phyloP scores from a whole-genome alignment of 2,113 vertebrate species.

The Barnardius zonarius region DNA sequence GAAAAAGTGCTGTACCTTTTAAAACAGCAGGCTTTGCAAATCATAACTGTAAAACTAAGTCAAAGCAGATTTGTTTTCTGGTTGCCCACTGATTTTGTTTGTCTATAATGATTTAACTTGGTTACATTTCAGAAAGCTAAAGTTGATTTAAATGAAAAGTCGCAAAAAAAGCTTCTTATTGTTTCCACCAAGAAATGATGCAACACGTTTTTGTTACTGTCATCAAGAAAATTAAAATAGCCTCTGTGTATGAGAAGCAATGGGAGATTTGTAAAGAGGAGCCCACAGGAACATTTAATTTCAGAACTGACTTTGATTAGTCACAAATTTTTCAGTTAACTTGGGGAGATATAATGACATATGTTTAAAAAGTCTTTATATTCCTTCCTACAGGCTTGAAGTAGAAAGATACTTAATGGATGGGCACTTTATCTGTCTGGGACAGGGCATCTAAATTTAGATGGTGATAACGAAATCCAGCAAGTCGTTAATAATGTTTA shows the following conservation, averaged over 20 bases:
- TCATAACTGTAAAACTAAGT: background rate
- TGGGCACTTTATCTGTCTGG: background rate
- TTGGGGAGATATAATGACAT: background rate
- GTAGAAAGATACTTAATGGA: background rate
- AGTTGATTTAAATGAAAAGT: slow-evolving; percentile 8
- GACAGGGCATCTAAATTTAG: background rate
- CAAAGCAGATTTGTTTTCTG: background rate
- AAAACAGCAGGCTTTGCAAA: background rate
- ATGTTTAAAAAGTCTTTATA: background rate
- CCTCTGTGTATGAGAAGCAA: background rate
- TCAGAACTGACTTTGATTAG: background rate
- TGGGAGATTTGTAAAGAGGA: slow-evolving; percentile 9
- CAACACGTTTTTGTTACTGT: background rate
- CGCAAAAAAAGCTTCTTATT: background rate
- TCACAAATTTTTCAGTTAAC: slow-evolving; percentile 39
- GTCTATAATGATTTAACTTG: background rate
- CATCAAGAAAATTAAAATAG: slow-evolving; percentile 12
- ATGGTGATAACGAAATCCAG: background rate
- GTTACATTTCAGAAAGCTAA: background rate
- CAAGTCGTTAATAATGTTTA: background rate
- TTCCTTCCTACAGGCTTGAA: background rate
- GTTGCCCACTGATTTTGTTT: background rate
- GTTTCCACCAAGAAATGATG: background rate
- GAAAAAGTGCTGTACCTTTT: background rate
- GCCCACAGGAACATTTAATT: slow-evolving; percentile 28